These are phyloP conservation scores for Protobothrops mucrosquamatus DNA, from an alignment of 2,113 vertebrate species.

Conservation along the genomic window DNA sequence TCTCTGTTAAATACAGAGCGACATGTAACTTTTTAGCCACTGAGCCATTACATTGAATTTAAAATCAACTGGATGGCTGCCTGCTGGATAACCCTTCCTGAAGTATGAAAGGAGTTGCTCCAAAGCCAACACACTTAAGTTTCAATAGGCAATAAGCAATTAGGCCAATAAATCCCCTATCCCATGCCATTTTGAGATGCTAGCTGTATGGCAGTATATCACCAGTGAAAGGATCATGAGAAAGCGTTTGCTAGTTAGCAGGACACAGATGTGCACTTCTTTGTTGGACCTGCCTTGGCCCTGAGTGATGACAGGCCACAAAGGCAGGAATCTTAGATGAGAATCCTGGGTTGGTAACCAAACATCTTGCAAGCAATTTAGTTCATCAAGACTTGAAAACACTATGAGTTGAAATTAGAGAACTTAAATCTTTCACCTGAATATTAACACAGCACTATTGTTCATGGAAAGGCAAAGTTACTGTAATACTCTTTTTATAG, in stretches of 20 bases:
- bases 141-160: constrained; percentile 62
- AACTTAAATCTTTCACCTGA: constrained; percentile 35
- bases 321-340: constrained; percentile 40
- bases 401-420: constrained; percentile 37
- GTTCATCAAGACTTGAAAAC: constrained; percentile 45
- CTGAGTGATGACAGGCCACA: constrained; percentile 43
- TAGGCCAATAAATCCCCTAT: constrained; percentile 48
- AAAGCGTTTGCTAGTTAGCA: constrained; percentile 32
- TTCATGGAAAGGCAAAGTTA: constrained; percentile 41
- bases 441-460: constrained; percentile 30
- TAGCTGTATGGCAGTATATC: constrained; percentile 45
- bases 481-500: constrained; percentile 20
- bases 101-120: constrained; percentile 40
- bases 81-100: not conserved
- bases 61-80: not conserved
- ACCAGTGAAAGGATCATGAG: constrained; percentile 45
- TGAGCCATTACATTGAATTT: not conserved
- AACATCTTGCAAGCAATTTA: constrained; percentile 63
- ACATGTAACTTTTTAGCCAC: not conserved
- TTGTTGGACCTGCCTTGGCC: constrained; percentile 51
- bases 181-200: constrained; percentile 18
- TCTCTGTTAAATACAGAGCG: not conserved
- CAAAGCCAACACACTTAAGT: constrained; percentile 58
- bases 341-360: constrained; percentile 54
- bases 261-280: constrained; percentile 53